Evolutionary conservation across 1,140 invertebrate species (phyloP).

Genomic region (Periplaneta americana): DNA sequence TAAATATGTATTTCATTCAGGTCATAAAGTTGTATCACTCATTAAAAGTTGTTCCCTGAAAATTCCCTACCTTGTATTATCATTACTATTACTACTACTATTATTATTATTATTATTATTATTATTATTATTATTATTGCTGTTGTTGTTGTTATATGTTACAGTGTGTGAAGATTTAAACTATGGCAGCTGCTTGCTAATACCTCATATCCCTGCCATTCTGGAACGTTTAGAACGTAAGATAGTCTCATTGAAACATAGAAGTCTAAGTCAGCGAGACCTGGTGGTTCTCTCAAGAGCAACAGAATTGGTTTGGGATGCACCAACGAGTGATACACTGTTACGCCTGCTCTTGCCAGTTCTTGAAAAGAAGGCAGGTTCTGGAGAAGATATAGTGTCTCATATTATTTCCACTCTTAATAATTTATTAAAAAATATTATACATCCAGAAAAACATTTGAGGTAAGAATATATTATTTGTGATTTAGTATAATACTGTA

Average conservation of each 20-base stretch:
- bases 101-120: too few species aligned
- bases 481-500: not conserved
- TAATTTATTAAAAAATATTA: conserved; percentile 65
- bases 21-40: too few species aligned
- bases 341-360: conserved; percentile 68
- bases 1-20: too few species aligned
- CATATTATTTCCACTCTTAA: conserved; percentile 63
- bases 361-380: conserved; percentile 53
- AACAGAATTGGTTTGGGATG: conserved; percentile 62
- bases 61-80: too few species aligned
- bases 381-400: conserved; percentile 51
- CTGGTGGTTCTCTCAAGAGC: conserved; percentile 73
- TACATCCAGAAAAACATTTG: conserved; percentile 57
- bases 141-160: too few species aligned
- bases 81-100: too few species aligned
- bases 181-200: conserved; percentile 64
- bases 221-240: conserved; percentile 63
- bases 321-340: conserved; percentile 58
- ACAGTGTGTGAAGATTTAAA: conserved; percentile 47
- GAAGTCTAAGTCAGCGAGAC: conserved; percentile 58
- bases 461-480: conserved; percentile 32
- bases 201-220: conserved; percentile 66
- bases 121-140: too few species aligned
- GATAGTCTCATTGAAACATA: conserved; percentile 46
- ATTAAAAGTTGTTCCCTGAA: too few species aligned